Evolutionary conservation across 2,888 invertebrate species (phyloP), one percentile per base, ranked within the genome.

Genomic region (Acanthococcus lagerstroemiae): DNA sequence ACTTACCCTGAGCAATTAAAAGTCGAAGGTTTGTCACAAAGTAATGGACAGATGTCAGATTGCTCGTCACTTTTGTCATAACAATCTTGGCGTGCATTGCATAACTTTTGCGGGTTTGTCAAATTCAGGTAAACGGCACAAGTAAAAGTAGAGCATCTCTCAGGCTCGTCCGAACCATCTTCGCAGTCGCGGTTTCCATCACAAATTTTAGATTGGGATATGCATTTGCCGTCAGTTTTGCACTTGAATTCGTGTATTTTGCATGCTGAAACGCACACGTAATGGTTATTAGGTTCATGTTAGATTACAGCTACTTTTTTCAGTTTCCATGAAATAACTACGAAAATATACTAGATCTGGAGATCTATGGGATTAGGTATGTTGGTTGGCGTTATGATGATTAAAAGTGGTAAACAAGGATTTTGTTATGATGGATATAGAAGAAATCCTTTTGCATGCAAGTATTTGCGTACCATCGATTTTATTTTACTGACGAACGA

Each of bases 51-150:
- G n/a, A 7, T 57, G n/a, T 5, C 17, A 15, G 37, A 24, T 21
- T 68, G 26, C 73, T 91, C 91, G 72, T 91, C 91, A 61, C 83
- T 83, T 70, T 85, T 84, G 73, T 91, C 90, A 69, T 81, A 77
- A 72, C 91, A 91, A 73, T 91, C 85, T 6, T 87, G 77, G 5
- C 83, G 77, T 0, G 88, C 88, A 73, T 91, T 88, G 73, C 91
- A 92, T 4, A 90, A 77, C 70, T 83, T 82, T 0, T 80, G 78
- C 0, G 88, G 86, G 72, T 81, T 80, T 0, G 85, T 83, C n/a
- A 85, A 77, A 55, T 77, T 77, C 70, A 81, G 79, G 65, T 89
- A 76, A 73, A 86, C 88, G 26, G 82, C 80, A 9, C 81, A 82
- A 71, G 48, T 60, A 30, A 68, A 66, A 19, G 37, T 48, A 26